Conservation (phyloP, 2,797 vertebrate genomes). For the Zonotrichia albicollis region DNA sequence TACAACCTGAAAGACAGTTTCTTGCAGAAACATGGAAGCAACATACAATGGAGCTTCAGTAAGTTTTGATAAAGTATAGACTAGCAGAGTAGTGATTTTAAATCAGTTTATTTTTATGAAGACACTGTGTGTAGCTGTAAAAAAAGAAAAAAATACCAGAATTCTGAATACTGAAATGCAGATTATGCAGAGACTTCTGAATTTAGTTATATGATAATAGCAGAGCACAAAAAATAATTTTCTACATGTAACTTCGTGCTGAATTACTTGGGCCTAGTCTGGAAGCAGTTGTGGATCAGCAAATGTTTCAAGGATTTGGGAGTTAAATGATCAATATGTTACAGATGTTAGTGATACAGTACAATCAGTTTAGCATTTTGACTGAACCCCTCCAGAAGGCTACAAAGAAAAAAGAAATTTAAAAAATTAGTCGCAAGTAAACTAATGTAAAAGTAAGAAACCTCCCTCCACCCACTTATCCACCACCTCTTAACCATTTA, state of each 20-base stretch:
- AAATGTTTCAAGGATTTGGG: background rate
- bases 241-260: background rate
- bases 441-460: background rate
- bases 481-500: background rate
- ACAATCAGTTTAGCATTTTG: background rate
- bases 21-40: background rate
- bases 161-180: background rate
- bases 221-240: background rate
- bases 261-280: background rate
- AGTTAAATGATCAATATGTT: background rate
- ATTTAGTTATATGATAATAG: background rate
- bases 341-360: background rate
- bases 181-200: background rate
- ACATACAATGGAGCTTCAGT: background rate
- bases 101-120: background rate
- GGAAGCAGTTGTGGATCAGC: background rate
- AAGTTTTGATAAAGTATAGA: background rate
- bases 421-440: background rate
- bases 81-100: background rate
- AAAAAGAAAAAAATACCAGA: background rate
- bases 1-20: background rate
- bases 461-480: background rate
- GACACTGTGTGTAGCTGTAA: background rate
- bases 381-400: background rate
- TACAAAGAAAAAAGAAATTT: background rate